Conservation (phyloP, 2,113 vertebrate species). For the Rattus norvegicus region GRCr8 NC_086034.1:35351501-35352000, state of each 20-base stretch:
- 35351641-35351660: not conserved
- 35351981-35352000: not conserved
- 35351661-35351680: not conserved
- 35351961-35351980: not conserved
- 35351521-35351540: not conserved
- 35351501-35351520: not conserved
- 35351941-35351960: not conserved
- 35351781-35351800: not conserved
- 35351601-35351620: not conserved
- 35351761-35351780: not conserved
- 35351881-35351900: not conserved
- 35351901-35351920: not conserved
- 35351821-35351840: not conserved
- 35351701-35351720: not conserved
- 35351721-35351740: not conserved
- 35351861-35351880: not conserved
- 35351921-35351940: not conserved
- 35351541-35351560: not conserved
- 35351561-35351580: not conserved
- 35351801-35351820: not conserved
- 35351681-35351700: not conserved
- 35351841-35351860: not conserved
- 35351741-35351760: not conserved
- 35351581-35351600: not conserved
- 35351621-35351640: not conserved